Evolutionary conservation across 1,140 invertebrate genomes (phyloP).

Genomic region (Campoletis sonorensis): DNA sequence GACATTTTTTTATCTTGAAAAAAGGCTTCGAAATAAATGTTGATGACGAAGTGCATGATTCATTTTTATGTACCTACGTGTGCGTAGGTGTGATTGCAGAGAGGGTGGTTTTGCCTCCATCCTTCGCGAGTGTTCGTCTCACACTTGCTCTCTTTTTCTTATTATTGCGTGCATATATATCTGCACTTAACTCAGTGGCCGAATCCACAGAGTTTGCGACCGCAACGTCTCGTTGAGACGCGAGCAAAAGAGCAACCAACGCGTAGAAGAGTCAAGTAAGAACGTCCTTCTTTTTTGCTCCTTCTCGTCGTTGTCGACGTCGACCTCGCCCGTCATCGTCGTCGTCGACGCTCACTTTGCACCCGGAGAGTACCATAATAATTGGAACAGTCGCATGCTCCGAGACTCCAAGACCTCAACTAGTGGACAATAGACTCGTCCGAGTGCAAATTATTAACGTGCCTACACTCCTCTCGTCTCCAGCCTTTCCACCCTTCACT

Average conservation of each 20-base stretch:
- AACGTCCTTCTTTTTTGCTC: constrained; percentile 2
- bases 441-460: constrained; percentile 76
- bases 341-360: constrained; percentile 35
- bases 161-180: not conserved
- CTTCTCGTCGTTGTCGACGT: not conserved
- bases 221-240: constrained; percentile 52
- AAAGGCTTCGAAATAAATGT: constrained; percentile 56
- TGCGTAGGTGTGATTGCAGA: too few species aligned
- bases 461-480: constrained; percentile 55
- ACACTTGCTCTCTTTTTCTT: too few species aligned
- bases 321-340: not conserved
- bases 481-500: constrained; percentile 19
- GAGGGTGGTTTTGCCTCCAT: too few species aligned
- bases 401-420: constrained; percentile 49
- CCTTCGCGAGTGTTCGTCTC: too few species aligned
- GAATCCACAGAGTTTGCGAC: not conserved
- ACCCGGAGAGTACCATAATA: constrained; percentile 67
- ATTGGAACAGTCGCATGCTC: constrained; percentile 74
- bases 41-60: not conserved
- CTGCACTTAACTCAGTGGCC: not conserved
- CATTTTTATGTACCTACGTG: not conserved
- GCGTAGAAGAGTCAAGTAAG: constrained; percentile 36
- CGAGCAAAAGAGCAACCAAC: constrained; percentile 50
- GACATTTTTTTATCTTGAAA: constrained; percentile 68
- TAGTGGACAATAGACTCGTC: constrained; percentile 72